phyloP scores from a whole-genome alignment of 2,797 vertebrate species.

The Sebastes reedi region DNA sequence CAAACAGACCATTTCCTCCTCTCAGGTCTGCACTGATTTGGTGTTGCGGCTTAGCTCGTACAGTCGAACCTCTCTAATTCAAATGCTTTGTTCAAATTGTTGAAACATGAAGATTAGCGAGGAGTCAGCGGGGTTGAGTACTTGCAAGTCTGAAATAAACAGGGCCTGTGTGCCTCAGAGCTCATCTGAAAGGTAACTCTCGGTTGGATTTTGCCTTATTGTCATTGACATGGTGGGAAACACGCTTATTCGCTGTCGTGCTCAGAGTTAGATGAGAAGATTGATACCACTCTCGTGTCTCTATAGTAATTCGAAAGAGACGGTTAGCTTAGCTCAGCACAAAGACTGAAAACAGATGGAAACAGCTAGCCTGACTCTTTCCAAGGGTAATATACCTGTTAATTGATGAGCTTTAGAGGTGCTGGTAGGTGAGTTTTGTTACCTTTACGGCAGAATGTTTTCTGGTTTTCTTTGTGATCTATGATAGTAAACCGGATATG shows the following conservation, averaged over 20 bases:
- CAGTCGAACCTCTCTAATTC: conserved; percentile 3
- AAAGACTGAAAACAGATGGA: not conserved
- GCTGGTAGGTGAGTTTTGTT: not conserved
- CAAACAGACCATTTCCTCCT: conserved; percentile 33
- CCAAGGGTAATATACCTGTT: too few species aligned
- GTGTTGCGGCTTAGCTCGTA: not conserved
- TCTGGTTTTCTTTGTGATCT: not conserved
- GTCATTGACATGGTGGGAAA: not conserved
- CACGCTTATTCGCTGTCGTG: not conserved
- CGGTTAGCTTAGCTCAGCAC: not conserved
- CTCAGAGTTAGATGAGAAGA: not conserved
- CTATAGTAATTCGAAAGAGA: not conserved
- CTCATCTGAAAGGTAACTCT: not conserved
- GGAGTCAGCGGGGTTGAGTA: not conserved
- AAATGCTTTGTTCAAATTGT: conserved; percentile 14
- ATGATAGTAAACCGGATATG: not conserved
- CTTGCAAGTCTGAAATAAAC: not conserved
- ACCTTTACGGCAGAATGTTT: not conserved
- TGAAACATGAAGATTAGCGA: conserved; percentile 3
- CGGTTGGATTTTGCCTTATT: not conserved
- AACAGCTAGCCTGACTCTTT: not conserved
- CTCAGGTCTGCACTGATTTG: conserved; percentile 28
- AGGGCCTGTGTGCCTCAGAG: not conserved
- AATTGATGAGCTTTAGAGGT: not conserved
- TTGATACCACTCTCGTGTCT: not conserved